phyloP scores from a whole-genome alignment of 2,797 vertebrate genomes.

The Manis pentadactyla region DNA sequence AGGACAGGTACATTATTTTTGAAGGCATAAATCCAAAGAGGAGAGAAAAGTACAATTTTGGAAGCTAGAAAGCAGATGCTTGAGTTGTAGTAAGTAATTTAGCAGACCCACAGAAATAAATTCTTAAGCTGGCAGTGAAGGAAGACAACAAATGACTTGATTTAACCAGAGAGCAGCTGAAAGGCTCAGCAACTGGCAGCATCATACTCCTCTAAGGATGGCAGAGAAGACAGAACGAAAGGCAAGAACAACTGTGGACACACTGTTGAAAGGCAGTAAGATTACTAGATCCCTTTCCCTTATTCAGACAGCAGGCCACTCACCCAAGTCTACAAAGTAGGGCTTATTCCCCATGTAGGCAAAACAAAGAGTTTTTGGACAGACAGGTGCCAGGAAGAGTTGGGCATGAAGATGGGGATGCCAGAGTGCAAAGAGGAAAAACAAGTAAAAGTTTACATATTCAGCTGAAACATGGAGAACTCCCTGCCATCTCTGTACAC shows the following conservation, averaged over 20 bases:
- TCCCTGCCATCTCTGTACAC: accelerated
- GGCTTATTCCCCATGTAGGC: not conserved
- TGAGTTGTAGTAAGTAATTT: conserved; percentile 1
- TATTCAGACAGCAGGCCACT: not conserved
- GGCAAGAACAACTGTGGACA: not conserved
- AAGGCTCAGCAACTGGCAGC: not conserved
- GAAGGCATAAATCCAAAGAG: not conserved
- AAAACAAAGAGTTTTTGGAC: not conserved
- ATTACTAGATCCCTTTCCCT: too few species aligned
- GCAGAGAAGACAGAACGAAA: not conserved
- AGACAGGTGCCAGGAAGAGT: accelerated
- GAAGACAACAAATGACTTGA: not conserved
- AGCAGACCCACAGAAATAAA: not conserved
- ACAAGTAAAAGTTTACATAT: not conserved
- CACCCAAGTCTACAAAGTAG: not conserved
- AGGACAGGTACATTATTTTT: not conserved
- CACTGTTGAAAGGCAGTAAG: not conserved
- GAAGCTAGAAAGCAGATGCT: conserved; percentile 41
- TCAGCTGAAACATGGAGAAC: not conserved
- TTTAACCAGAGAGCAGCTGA: not conserved
- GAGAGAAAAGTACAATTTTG: not conserved
- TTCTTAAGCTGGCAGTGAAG: not conserved
- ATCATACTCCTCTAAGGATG: not conserved
- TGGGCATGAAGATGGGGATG: accelerated
- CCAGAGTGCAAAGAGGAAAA: not conserved